Base-by-base conservation (phyloP, 2,888 invertebrate species). In the Pandemis cinnamomeana region DNA sequence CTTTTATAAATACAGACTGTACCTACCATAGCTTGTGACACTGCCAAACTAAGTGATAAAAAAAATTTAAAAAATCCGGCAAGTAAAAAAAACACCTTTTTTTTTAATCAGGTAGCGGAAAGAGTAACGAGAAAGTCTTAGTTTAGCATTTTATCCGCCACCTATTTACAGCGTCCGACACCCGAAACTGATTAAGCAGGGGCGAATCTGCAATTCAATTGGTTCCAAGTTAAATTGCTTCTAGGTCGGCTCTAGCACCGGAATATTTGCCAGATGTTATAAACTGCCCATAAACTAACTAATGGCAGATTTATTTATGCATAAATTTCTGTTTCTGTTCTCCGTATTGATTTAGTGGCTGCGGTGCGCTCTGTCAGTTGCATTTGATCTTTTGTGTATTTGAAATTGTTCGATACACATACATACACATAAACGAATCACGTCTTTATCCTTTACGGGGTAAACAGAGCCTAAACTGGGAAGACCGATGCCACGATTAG, bases 211-310 rank as follows among this genome's bases (percentile, higher is more conserved):
- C 89, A 89, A 88, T 89, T 89, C 87, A 89, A 82, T 81, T 79
- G 75, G 71, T 83, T 82, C 83, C 82, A 77, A 88, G 83, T 88
- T 87, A 86, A 87, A 88, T 88, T 84, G 86, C 83, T 84, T 80
- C 80, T 80, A 83, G 84, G 84, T 83, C 80, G 84, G 83, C 81
- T 80, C 85, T 84, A 81, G 83, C 84, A 84, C 84, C 87, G 84
- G 86, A 85, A 86, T 88, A 88, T 87, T 85, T 85, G 86, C 86
- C 89, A 84, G 87, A 86, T 89, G 89, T 81, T 85, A 84, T 85
- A 83, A 88, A 89, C 85, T 87, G 84, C 83, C 86, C 87, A 87
- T 89, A 87, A 88, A 89, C 87, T 82, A 86, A 69, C 71, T 82
- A 82, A 84, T 82, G 84, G 81, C 83, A 85, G 86, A 87, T 87